A percentile compares a stretch with the other conserved stretches of the same genome.
phyloP scores from a whole-genome alignment of 2,113 vertebrate species.

The Chamaea fasciata region DNA sequence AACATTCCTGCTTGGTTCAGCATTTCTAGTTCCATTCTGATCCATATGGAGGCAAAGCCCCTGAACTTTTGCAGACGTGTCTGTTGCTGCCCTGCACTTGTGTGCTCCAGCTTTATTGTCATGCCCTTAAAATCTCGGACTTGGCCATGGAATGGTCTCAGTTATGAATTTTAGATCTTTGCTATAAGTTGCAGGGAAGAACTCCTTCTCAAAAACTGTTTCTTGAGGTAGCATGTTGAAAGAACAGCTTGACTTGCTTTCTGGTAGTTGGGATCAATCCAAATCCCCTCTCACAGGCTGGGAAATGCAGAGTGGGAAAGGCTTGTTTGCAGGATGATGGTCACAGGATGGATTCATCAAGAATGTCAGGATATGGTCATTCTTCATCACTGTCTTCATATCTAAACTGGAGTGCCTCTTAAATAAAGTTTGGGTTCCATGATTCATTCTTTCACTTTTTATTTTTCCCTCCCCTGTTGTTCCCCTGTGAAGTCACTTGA shows the following conservation, averaged over 20 bases:
- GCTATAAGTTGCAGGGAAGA: not conserved
- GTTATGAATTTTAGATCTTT: not conserved
- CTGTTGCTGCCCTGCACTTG: fast-evolving
- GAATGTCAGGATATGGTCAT: not conserved
- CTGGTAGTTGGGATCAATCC: not conserved
- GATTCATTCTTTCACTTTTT: not conserved
- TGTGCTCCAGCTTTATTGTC: not conserved
- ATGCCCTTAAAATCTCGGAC: not conserved
- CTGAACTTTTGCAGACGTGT: not conserved
- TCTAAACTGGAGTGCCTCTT: not conserved
- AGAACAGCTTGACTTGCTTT: not conserved
- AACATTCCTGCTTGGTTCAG: not conserved
- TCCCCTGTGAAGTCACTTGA: not conserved
- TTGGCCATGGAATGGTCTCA: not conserved
- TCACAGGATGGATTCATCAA: not conserved
- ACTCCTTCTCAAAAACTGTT: not conserved
- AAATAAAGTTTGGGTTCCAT: not conserved
- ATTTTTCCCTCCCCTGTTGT: not conserved
- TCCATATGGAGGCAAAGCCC: not conserved
- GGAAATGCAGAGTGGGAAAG: not conserved
- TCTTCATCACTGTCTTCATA: not conserved
- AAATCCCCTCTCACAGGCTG: not conserved
- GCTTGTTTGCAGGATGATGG: not conserved
- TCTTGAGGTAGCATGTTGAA: not conserved
- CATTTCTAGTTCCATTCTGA: not conserved